These are phyloP conservation scores for Contarinia nasturtii DNA, from an alignment of 1,140 invertebrate genomes.

Conservation along the genomic window DNA sequence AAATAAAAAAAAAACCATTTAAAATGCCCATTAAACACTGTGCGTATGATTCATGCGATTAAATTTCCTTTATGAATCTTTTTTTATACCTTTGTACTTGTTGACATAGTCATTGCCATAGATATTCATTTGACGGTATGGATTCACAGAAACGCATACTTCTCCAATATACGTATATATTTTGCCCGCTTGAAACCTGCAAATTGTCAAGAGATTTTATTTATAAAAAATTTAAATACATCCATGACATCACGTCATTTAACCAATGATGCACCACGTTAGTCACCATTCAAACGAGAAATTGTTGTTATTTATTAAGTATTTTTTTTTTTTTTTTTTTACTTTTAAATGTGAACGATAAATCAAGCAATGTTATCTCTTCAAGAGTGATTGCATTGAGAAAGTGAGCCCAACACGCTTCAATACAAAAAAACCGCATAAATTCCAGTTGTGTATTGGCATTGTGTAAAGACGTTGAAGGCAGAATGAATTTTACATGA, in stretches of 20 bases:
- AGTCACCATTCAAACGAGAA: background rate
- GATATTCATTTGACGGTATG: constrained; percentile 69
- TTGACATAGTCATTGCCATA: constrained; percentile 62
- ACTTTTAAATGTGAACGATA: background rate
- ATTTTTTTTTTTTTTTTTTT: background rate
- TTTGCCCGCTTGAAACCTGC: constrained; percentile 68
- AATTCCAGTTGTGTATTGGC: no score
- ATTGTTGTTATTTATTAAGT: background rate
- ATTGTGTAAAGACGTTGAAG: no score
- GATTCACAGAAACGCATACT: constrained; percentile 82
- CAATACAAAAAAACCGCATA: background rate
- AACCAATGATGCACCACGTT: background rate
- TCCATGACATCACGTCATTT: background rate
- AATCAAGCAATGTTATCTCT: background rate
- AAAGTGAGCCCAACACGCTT: background rate
- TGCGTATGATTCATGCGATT: background rate
- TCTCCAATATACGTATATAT: constrained; percentile 92
- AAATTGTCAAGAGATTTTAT: constrained; percentile 20
- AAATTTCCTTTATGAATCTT: no score
- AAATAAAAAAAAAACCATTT: constrained; percentile 5
- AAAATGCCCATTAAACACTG: background rate
- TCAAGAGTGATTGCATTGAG: background rate
- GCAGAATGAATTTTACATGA: no score
- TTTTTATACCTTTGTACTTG: constrained; percentile 78
- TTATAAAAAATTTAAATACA: background rate